Evolutionary conservation across 53 echinoderm and acorn worm species (phyloP).

Genomic region (Paracentrotus lividus): DNA sequence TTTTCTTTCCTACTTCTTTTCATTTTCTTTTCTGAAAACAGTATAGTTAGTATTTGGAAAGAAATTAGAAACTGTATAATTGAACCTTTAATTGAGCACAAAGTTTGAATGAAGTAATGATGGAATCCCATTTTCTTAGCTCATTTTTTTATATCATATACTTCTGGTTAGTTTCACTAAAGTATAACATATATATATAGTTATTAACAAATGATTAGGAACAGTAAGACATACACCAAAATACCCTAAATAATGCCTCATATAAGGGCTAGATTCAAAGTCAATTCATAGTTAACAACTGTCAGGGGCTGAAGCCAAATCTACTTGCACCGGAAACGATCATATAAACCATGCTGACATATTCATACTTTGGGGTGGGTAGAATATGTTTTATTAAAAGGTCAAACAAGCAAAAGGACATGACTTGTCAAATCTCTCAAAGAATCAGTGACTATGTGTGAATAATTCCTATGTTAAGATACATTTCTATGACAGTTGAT

Average conservation of each 20-base stretch:
- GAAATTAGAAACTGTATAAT: too few relatives aligned
- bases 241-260: background rate
- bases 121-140: too few relatives aligned
- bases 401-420: background rate
- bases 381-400: background rate
- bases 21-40: background rate
- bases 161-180: too few relatives aligned
- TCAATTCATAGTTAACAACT: background rate
- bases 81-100: too few relatives aligned
- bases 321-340: background rate
- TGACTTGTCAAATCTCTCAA: background rate
- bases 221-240: background rate
- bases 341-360: background rate
- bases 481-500: background rate
- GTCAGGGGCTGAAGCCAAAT: background rate
- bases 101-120: too few relatives aligned
- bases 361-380: conserved; percentile 21
- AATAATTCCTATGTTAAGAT: background rate
- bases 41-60: too few relatives aligned
- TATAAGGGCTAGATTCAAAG: background rate
- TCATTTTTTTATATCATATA: too few relatives aligned
- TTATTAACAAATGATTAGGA: background rate
- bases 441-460: conserved; percentile 14
- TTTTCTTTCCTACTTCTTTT: background rate
- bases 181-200: background rate